Evolutionary conservation across 2,888 invertebrate species (phyloP).

Genomic region (Polyploca ridens): DNA sequence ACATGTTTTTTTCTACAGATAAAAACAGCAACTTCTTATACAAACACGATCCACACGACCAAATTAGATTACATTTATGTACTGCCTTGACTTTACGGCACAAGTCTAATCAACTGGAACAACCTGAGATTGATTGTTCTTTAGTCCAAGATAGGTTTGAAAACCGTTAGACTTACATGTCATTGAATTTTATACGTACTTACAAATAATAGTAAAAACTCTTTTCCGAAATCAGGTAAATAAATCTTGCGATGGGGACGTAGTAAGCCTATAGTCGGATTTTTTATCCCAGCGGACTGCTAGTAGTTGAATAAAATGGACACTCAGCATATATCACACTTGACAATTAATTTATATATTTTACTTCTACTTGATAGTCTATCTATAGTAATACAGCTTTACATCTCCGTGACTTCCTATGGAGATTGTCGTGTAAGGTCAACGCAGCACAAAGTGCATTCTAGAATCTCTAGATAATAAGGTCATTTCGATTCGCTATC

Average conservation of each 20-base stretch:
- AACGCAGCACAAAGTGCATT: constrained; percentile 25
- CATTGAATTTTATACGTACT: too few relatives aligned
- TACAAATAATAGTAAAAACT: too few relatives aligned
- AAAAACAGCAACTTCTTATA: not conserved
- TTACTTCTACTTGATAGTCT: not conserved
- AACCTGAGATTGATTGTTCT: too few relatives aligned
- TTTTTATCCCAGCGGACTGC: too few relatives aligned
- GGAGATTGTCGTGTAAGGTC: constrained; percentile 31
- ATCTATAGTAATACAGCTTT: constrained; percentile 15
- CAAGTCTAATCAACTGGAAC: too few relatives aligned
- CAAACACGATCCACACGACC: not conserved
- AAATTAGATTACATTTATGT: not conserved
- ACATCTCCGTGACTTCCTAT: constrained; percentile 34
- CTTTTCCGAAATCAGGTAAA: not conserved
- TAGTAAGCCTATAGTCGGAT: not conserved
- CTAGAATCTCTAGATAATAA: constrained; percentile 7
- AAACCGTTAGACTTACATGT: too few relatives aligned
- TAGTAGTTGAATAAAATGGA: too few relatives aligned
- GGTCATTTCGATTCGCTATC: not conserved
- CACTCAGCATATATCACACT: too few relatives aligned
- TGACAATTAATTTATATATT: too few relatives aligned
- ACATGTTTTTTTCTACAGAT: not conserved
- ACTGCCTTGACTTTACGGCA: too few relatives aligned
- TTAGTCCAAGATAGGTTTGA: too few relatives aligned
- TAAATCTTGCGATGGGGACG: too few relatives aligned